Conservation (phyloP, 1,140 invertebrate genomes). For the Hirudo medicinalis region DNA sequence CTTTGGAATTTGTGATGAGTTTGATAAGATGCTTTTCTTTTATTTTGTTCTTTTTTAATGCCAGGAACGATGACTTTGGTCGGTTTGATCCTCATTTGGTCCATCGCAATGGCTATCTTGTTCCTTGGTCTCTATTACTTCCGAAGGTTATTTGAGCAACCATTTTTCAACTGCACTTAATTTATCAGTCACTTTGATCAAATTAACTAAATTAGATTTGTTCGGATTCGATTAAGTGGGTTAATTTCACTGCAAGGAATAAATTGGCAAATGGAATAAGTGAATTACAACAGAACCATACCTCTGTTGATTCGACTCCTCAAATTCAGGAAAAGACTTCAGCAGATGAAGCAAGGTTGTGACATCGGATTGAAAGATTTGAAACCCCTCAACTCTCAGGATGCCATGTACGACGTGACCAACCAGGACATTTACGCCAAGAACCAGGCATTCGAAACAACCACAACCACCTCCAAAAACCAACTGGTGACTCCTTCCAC, state of each 20-base stretch:
- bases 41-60: not conserved
- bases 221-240: too few species aligned
- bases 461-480: not conserved
- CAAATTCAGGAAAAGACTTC: conserved; percentile 3
- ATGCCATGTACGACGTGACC: conserved; percentile 11
- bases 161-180: not conserved
- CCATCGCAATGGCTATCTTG: not conserved
- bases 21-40: not conserved
- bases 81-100: conserved; percentile 1
- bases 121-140: conserved; percentile 9
- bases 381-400: conserved; percentile 3
- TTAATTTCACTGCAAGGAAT: not conserved
- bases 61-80: not conserved
- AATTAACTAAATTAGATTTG: too few species aligned
- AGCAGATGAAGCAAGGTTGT: not conserved
- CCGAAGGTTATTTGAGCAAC: not conserved
- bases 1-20: too few species aligned
- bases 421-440: conserved; percentile 11
- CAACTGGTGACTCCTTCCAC: not conserved
- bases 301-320: not conserved
- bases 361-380: conserved; percentile 3
- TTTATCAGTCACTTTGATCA: not conserved
- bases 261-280: too few species aligned
- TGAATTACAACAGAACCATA: not conserved
- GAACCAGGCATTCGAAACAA: conserved; percentile 9